Base-by-base conservation (phyloP, 1,140 invertebrate genomes). In the Stegodyphus mimosarum region DNA sequence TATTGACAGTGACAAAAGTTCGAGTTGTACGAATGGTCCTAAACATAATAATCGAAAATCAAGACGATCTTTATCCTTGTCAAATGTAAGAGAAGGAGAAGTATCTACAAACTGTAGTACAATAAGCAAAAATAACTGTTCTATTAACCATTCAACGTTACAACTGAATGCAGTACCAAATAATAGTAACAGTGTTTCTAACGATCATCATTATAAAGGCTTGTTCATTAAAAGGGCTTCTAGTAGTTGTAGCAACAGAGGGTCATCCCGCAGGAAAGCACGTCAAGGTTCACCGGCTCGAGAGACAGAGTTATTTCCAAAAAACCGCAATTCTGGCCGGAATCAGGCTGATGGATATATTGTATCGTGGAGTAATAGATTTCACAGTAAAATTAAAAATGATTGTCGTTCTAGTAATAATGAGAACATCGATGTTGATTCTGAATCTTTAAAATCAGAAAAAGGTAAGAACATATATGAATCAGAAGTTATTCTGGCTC, bases 31-130 rank as follows among this genome's bases (percentile, higher is more conserved):
- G 17, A 15, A 6, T n/a, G 51, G 15, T 49, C 60, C 49, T 7
- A 73, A 83, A 74, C 15, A 7, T 18, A 64, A 49, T 6, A 70
- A 50, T 70, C 64, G 51, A n/a, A 84, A 75, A 69, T 84, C 81
- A 11, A 55, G 73, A 48, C 72, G 81, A 49, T 84, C 81, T 48
- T 51, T 75, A 11, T 84, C 81, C 72, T 70, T 84, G 18, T 60
- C 81, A 69, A 84, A 64, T 60, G 81, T 84, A 0, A 49, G 72
- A 50, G 81, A 84, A 84, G 60, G 71, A 13, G 79, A 84, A 75
- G 64, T 75, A 7, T 84, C 81, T 48, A 52, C 13, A 49, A 67
- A 84, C 18, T 18, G 17, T n/a, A 84, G 17, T 66, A 33, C 55
- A 55, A 17, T 18, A n/a, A 9, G n/a, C 71, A 48, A 50, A 33